Evolutionary conservation across 2,113 vertebrate species (phyloP), one percentile per base, ranked within the genome.

Genomic region (Larimichthys crocea): DNA sequence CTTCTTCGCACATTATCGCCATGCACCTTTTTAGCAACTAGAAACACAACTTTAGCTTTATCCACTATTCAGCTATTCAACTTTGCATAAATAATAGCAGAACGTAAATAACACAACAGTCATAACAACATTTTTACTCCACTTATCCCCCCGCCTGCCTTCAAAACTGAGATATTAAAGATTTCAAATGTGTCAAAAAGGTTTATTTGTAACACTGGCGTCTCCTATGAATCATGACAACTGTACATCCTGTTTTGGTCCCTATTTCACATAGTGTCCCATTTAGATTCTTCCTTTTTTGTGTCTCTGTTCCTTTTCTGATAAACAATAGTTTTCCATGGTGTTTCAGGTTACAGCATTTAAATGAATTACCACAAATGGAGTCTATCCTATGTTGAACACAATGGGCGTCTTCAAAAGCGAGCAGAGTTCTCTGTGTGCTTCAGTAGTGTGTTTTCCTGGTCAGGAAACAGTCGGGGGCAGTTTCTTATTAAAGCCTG

Each of bases 401-500:
- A 69, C 19, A 48, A 46, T 24, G 22, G 22, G 3, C 7, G 3
- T 72, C 61, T 59, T 71, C 5, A 61, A 26, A 80, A 57, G 31
- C 12, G 3, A 20, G 56, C 7, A 12, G 20, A 19, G 22, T 24
- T 48, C 46, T 62, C 5, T 56, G n/a, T 61, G 55, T 22, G 11
- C 49, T 10, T 86, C 68, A 56, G 20, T 20, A 4, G 26, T 63
- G 65, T 76, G 65, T 83, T 74, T 80, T 87, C 48, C 71, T 75
- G 77, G 29, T 72, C 65, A 52, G 57, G 50, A 71, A 31, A 69
- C 57, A 75, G 59, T 20, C 70, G 85, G 52, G 65, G 49, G 53
- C 69, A 79, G 66, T 59, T 79, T 84, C 85, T 88, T 77, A 87
- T 91, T 85, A 84, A 90, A 88, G 79, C 74, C 82, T 3, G 20